Percentiles rank a stretch among this genome's conserved stretches.
Conservation (phyloP, 1,140 invertebrate species). For the Carposina sasakii region DNA sequence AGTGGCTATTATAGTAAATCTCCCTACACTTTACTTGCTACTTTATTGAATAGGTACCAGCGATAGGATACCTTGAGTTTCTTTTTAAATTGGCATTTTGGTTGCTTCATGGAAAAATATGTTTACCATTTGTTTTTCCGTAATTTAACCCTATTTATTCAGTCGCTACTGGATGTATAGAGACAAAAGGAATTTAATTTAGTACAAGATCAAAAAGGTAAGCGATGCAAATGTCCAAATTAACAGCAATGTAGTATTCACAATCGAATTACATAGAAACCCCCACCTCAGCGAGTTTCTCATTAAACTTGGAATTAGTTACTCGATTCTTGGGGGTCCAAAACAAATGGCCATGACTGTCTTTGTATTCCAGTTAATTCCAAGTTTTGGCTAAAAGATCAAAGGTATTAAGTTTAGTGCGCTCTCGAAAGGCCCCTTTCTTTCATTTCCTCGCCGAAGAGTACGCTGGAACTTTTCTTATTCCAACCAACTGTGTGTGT, state of each 20-base stretch:
- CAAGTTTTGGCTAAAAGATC: slow-evolving; percentile 53
- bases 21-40: too few relatives aligned
- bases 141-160: too few relatives aligned
- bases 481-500: slow-evolving; percentile 49
- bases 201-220: slow-evolving; percentile 31
- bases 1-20: too few relatives aligned
- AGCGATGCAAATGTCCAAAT: slow-evolving; percentile 36
- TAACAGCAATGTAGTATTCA: slow-evolving; percentile 32
- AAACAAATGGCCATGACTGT: slow-evolving; percentile 48
- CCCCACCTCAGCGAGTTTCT: slow-evolving; percentile 42
- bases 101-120: too few relatives aligned
- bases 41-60: too few relatives aligned
- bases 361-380: slow-evolving; percentile 59
- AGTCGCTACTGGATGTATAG: too few relatives aligned
- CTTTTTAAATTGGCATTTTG: too few relatives aligned
- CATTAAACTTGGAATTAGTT: slow-evolving; percentile 62
- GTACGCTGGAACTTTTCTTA: slow-evolving; percentile 60
- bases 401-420: slow-evolving; percentile 59
- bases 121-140: too few relatives aligned
- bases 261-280: slow-evolving; percentile 56
- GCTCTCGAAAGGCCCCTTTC: slow-evolving; percentile 48
- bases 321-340: slow-evolving; percentile 33
- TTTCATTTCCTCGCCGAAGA: slow-evolving; percentile 47
- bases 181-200: slow-evolving; percentile 30
- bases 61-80: too few relatives aligned